These are phyloP conservation scores for Calliphora vomitoria DNA, from an alignment of 2,888 invertebrate genomes.

Conservation along the genomic window DNA sequence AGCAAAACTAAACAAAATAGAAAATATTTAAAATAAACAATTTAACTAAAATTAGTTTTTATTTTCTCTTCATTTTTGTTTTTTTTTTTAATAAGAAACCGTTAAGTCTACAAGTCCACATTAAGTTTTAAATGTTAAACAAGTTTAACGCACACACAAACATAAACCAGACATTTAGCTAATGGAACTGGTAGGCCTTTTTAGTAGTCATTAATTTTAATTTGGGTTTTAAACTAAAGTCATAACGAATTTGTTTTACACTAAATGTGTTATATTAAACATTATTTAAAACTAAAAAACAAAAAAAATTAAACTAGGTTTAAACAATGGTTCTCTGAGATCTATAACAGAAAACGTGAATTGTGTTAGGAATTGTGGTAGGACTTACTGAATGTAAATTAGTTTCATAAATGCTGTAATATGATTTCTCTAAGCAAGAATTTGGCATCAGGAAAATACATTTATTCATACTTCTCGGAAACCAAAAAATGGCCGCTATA, in stretches of 20 bases:
- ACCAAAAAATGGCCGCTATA: too few species aligned
- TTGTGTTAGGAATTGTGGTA: too few species aligned
- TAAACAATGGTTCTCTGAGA: too few species aligned
- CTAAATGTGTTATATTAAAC: not conserved
- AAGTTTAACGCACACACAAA: slow-evolving; percentile 18
- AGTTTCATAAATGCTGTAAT: too few species aligned
- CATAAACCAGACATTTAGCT: not conserved
- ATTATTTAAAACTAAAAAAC: not conserved
- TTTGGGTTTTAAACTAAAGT: not conserved
- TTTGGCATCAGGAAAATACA: too few species aligned
- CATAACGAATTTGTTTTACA: not conserved
- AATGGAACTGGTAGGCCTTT: not conserved
- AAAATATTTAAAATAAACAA: not conserved
- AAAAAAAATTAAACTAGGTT: not conserved
- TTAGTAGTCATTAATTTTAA: not conserved
- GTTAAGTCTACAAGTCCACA: not conserved
- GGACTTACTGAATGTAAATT: too few species aligned
- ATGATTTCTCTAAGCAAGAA: too few species aligned
- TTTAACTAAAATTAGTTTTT: too few species aligned
- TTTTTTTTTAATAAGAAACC: not conserved
- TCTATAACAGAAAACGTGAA: too few species aligned
- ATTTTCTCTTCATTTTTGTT: not conserved
- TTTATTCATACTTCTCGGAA: too few species aligned
- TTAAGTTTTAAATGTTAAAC: slow-evolving; percentile 15
- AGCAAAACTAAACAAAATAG: not conserved